These are phyloP conservation scores for Squalus acanthias DNA, from an alignment of 2,797 vertebrate genomes.

Conservation along the genomic window DNA sequence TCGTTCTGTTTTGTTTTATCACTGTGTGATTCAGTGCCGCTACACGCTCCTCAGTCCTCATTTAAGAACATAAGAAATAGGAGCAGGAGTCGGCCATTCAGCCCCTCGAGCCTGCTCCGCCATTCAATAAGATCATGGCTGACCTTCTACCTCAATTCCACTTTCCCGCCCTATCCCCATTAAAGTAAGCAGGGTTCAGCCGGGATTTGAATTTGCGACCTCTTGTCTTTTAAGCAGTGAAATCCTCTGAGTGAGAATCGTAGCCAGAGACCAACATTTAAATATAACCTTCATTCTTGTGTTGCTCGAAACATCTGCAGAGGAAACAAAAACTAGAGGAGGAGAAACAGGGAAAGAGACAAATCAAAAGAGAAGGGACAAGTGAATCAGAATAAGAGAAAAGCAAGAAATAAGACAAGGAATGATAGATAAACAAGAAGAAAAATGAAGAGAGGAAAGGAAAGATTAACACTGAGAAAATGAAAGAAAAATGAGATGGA, in stretches of 20 bases:
- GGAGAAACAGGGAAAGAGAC: neutral
- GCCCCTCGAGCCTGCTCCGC: too few relatives aligned
- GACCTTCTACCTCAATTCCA: too few relatives aligned
- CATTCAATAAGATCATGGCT: too few relatives aligned
- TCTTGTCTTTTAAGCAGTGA: too few relatives aligned
- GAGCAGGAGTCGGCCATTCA: too few relatives aligned
- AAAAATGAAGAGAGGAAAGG: neutral
- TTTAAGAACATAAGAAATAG: neutral
- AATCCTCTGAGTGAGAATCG: neutral
- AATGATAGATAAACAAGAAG: too few relatives aligned
- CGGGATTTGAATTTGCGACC: too few relatives aligned
- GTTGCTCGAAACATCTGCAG: neutral
- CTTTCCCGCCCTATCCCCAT: too few relatives aligned
- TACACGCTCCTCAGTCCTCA: neutral
- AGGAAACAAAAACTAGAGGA: neutral
- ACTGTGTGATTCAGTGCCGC: neutral
- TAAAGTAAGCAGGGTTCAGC: too few relatives aligned
- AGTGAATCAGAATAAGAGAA: neutral
- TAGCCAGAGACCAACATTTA: neutral
- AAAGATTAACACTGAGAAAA: neutral
- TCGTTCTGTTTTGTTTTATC: neutral
- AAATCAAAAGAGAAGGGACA: neutral
- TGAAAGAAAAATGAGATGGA: neutral
- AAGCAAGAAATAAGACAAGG: neutral
- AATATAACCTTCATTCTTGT: neutral